Evolutionary conservation across 2,797 vertebrate genomes (phyloP), one percentile per base, ranked within the genome.

Genomic region (Phrynocephalus forsythii): DNA sequence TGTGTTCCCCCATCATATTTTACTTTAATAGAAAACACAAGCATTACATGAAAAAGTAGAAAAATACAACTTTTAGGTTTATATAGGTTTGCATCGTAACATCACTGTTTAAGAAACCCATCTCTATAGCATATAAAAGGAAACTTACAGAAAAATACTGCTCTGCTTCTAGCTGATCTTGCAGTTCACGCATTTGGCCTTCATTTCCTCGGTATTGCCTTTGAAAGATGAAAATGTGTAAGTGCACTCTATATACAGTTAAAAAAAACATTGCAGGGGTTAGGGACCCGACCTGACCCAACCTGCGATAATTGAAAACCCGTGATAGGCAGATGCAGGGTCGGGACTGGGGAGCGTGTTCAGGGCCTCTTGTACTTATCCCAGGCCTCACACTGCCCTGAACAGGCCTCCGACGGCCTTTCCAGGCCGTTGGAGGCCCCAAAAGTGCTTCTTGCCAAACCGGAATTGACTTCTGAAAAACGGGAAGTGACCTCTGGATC

Each of bases 121-220:
- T 9, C 84, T 73, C 18, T 33, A 28, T 60, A 2, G 3, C 82
- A 81, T 60, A 78, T 68, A 84, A 84, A 16, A 9, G 1, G 83
- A 69, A 24, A 96, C 98, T 98, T 97, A 99, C 99, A 94, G 99
- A 99, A 96, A 99, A 99, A 97, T 99, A 99, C 91, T 99, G 99
- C 95, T 99, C 99, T 38, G 99, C 99, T 96, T 99, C 99, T 91
- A 99, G 98, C 89, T 99, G 99, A 96, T 99, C 99, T 96, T 99
- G 99, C 92, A 99, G 98, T 95, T 99, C 99, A 94, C 98, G 97
- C 99, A 99, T 99, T 96, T 99, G 99, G 93, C 99, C 99, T 96
- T 99, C 99, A 91, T 99, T 99, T 95, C 99, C 99, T 97, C 99
- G 97, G 95, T 99, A 99, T 84, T 99, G 99, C 95, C 99, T 97